Conservation (phyloP, 2,888 invertebrate genomes). For the Dioctria rufipes region DNA sequence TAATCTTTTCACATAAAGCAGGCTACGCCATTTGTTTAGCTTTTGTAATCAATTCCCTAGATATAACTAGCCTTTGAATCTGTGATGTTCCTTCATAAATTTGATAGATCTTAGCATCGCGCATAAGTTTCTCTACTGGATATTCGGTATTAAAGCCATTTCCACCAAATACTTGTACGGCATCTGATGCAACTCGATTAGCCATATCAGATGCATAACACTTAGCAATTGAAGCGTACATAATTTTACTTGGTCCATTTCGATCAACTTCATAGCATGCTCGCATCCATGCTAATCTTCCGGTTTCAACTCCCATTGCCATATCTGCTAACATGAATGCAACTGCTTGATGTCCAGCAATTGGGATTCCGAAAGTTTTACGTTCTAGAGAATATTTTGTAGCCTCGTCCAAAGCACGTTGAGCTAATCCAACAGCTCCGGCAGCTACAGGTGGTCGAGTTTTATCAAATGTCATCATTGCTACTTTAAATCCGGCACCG, state of each 20-base stretch:
- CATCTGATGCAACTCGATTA: conserved; percentile 90
- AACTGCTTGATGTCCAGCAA: conserved; percentile 85
- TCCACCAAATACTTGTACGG: conserved; percentile 92
- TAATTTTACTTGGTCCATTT: conserved; percentile 79
- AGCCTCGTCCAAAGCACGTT: conserved; percentile 89
- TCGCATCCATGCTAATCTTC: conserved; percentile 85
- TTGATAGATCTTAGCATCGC: conserved; percentile 96
- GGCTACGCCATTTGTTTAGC: conserved; percentile 68
- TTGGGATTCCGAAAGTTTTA: conserved; percentile 88
- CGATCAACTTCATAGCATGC: conserved; percentile 88
- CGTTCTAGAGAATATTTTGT: conserved; percentile 89
- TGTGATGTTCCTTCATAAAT: conserved; percentile 96
- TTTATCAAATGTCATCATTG: conserved; percentile 82
- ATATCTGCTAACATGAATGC: conserved; percentile 94
- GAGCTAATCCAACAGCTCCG: conserved; percentile 87
- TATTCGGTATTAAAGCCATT: conserved; percentile 95
- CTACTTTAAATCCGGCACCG: conserved; percentile 82
- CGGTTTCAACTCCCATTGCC: conserved; percentile 86
- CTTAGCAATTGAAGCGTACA: conserved; percentile 89
- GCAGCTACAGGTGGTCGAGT: conserved; percentile 84
- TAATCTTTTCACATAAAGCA: background rate
- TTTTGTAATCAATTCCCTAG: conserved; percentile 76
- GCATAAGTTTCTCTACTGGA: conserved; percentile 95
- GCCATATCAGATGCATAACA: conserved; percentile 89
- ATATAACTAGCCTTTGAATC: conserved; percentile 92